A percentile compares a stretch with the other conserved stretches of the same genome.
phyloP scores from a whole-genome alignment of 2,113 vertebrate genomes.

The Sylvietta virens region DNA sequence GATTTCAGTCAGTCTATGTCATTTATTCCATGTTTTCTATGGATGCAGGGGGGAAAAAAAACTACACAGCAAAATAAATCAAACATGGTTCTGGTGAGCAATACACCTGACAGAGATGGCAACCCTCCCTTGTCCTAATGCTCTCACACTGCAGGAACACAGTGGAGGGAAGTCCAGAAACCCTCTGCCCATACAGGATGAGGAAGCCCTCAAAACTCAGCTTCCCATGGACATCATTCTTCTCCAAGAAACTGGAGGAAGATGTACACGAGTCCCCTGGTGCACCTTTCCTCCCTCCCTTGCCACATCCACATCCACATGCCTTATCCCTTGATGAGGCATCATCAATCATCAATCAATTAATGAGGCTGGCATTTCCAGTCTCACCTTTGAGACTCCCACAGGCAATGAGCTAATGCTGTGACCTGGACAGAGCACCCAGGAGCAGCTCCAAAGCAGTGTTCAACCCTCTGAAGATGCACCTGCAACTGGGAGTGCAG shows the following conservation, averaged over 20 bases:
- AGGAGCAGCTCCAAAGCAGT: neutral
- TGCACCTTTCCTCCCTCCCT: neutral
- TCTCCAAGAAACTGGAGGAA: neutral
- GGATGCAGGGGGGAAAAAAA: neutral
- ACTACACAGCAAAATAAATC: neutral
- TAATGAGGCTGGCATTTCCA: neutral
- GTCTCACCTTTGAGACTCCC: neutral
- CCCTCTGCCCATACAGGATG: neutral
- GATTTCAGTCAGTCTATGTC: slow-evolving; percentile 20
- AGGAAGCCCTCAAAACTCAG: neutral
- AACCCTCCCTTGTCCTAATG: neutral
- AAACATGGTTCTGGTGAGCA: neutral
- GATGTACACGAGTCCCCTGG: rapidly evolving
- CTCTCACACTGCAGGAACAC: neutral
- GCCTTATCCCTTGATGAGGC: neutral
- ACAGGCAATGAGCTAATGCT: neutral
- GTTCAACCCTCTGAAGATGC: neutral
- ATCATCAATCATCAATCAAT: too few species aligned
- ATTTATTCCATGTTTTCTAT: slow-evolving; percentile 21
- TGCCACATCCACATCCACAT: neutral
- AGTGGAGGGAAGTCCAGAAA: neutral
- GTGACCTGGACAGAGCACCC: neutral
- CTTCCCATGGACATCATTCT: neutral
- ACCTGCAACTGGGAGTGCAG: neutral
- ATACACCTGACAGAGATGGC: neutral